These are phyloP conservation scores for Procambarus virginalis DNA, from an alignment of 1,140 invertebrate genomes.

Conservation along the genomic window DNA sequence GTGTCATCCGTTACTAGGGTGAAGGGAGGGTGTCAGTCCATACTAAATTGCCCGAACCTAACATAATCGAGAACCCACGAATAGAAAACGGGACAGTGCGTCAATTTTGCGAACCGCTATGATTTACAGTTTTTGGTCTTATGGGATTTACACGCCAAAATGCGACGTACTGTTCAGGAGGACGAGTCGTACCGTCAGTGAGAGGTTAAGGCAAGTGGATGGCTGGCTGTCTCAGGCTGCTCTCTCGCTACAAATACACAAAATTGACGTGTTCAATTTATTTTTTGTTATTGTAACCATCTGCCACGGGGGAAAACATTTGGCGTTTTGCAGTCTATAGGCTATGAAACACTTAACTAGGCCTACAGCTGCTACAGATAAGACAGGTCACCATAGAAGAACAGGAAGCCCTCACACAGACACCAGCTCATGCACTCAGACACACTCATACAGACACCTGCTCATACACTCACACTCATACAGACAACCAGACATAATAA, in stretches of 20 bases:
- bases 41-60: background rate
- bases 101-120: too few species aligned
- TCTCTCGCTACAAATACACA: background rate
- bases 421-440: background rate
- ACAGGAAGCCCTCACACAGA: background rate
- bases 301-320: background rate
- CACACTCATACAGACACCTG: background rate
- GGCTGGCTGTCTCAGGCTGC: too few species aligned
- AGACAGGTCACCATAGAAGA: background rate
- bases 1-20: background rate
- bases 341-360: background rate
- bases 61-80: too few species aligned
- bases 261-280: too few species aligned
- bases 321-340: background rate
- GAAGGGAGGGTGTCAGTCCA: background rate
- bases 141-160: too few species aligned
- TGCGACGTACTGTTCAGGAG: too few species aligned
- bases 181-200: background rate
- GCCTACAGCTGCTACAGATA: background rate
- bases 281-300: too few species aligned
- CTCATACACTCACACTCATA: background rate
- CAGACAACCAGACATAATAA: background rate
- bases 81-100: too few species aligned
- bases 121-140: too few species aligned
- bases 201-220: background rate